Evolutionary conservation across 2,113 vertebrate species (phyloP).

Genomic region (Alosa alosa): DNA sequence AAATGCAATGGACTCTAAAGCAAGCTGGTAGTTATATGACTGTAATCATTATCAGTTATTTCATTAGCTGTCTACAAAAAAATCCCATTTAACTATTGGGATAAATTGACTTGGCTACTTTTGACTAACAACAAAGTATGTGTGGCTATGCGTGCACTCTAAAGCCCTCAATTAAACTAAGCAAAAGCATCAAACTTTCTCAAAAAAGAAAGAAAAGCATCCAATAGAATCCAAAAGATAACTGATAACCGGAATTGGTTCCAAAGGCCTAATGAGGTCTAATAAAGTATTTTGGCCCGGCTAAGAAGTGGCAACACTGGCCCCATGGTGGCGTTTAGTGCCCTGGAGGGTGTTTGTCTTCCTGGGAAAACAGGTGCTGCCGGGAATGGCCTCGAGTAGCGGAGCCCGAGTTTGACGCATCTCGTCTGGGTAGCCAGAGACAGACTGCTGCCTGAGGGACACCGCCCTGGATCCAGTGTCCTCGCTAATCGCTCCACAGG

Average conservation of each 20-base stretch:
- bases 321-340: not conserved
- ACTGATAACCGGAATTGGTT: not conserved
- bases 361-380: constrained; percentile 4
- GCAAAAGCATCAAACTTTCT: not conserved
- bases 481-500: not conserved
- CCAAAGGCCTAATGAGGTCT: not conserved
- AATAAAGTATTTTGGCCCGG: not conserved
- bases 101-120: too few species aligned
- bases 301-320: not conserved
- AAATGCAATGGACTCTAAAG: not conserved
- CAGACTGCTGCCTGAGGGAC: not conserved
- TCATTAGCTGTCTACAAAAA: not conserved
- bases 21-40: not conserved
- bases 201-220: not conserved
- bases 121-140: too few species aligned
- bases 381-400: not conserved
- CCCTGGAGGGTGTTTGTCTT: not conserved
- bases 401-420: not conserved
- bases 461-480: not conserved
- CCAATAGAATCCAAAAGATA: not conserved
- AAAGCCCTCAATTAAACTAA: too few species aligned
- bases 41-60: not conserved
- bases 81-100: not conserved
- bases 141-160: not conserved
- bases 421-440: not conserved